Base-by-base conservation (phyloP, 2,797 vertebrate genomes). In the Gambelia wislizenii region DNA sequence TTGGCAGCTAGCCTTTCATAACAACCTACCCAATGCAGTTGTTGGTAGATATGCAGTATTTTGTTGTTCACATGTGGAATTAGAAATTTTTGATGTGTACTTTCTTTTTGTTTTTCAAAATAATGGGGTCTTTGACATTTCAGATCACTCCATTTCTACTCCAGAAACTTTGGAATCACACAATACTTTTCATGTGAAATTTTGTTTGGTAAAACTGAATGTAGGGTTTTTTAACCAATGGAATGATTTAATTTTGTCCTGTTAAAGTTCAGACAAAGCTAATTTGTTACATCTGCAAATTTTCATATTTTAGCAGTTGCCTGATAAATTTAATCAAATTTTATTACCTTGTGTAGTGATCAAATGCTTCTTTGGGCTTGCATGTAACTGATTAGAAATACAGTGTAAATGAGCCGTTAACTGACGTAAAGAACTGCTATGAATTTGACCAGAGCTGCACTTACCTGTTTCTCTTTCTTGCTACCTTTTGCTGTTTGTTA, bases 11-110 rank as follows among this genome's bases (percentile, higher is more conserved):
- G 97, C 98, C 97, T 96, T 96, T 97, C 97, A 95, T 95, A 96
- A 97, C 88, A 93, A 97, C 97, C 97, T 96, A 95, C 96, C 97
- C 96, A 95, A 97, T 96, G 96, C 97, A 96, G 97, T 97, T 92
- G 96, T 98, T 97, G 97, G 97, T 98, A 98, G 98, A 97, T 96
- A 98, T 98, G 97, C 98, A 97, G 98, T 98, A 97, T 99, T 98
- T 98, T 97, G 98, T 98, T 97, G 97, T 98, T 97, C 97, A 97
- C 96, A 96, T 89, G 97, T 98, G 98, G 98, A 98, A 97, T 97
- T 98, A 97, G 97, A 96, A 95, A 97, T 94, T 96, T 98, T 96
- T 96, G 98, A 97, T 96, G 97, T 97, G 97, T 97, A 96, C 97
- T 97, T 97, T 97, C 94, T 96, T 97, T 97, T 97, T 98, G 97